Evolutionary conservation across 2,797 vertebrate species (phyloP).

Genomic region (Ambastaia sidthimunki): DNA sequence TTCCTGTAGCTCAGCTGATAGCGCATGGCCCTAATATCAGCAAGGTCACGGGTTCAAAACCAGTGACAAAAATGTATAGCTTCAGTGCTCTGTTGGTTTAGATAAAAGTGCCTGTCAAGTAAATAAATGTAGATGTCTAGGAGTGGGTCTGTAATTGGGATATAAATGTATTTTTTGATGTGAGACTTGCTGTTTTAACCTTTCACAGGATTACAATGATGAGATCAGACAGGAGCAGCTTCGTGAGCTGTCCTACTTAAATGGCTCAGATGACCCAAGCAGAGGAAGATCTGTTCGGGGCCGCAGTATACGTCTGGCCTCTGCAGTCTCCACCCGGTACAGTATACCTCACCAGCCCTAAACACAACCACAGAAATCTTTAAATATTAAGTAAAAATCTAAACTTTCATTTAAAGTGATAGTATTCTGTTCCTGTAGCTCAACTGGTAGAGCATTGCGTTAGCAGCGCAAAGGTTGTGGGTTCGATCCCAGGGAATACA

Average conservation of each 20-base stretch:
- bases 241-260: conserved; percentile 93
- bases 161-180: conserved; percentile 63
- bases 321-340: conserved; percentile 85
- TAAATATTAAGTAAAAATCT: too few species aligned
- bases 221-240: conserved; percentile 98
- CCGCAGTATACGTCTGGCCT: conserved; percentile 82
- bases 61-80: not conserved
- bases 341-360: not conserved
- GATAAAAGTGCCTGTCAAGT: not conserved
- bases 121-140: not conserved
- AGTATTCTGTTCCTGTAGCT: too few species aligned
- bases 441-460: too few species aligned
- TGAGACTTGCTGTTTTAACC: conserved; percentile 49
- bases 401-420: too few species aligned
- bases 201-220: conserved; percentile 93
- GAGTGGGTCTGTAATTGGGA: conserved; percentile 35
- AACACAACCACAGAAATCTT: too few species aligned
- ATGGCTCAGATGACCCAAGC: conserved; percentile 91
- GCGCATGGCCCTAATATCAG: not conserved
- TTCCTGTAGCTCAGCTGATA: not conserved
- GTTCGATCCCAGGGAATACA: too few species aligned
- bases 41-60: not conserved
- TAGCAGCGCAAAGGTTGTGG: too few species aligned
- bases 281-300: conserved; percentile 85
- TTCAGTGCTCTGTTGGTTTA: not conserved